Base-by-base conservation (phyloP, 2,797 vertebrate genomes). In the Champsocephalus esox region DNA sequence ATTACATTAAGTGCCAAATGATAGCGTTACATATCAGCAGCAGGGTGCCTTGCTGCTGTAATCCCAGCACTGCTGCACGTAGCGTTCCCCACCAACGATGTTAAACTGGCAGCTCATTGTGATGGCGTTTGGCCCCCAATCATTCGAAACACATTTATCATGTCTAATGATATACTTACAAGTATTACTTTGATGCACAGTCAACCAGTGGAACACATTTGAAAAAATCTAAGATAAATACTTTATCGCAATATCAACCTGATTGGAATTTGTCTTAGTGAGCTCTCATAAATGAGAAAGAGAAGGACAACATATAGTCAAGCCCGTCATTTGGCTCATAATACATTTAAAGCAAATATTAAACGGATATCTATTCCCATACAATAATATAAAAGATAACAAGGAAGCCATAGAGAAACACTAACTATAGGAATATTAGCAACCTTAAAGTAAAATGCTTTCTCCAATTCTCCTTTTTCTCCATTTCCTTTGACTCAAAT, bases 1-100 rank as follows among this genome's bases (percentile, higher is more conserved):
- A 70, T 73, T 32, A 58, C 66, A 62, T 3, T 14, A 67, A 68
- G 59, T 67, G 57, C 44, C 17, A 58, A 70, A 38, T 78, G 74
- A 83, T 80, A 81, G 70, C 64, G 45, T 60, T 12, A 49, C 75
- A 63, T 57, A 79, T 82, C 73, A 77, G 32, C 82, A 74, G 82
- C 62, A 34, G 79, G 85, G 65, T 5, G 83, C 72, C 43, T 21
- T 14, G 0, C 54, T 28, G 67, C 68, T 44, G 24, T 64, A 62
- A 73, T 73, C 64, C 58, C 41, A 79, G 48, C 61, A 28, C 59
- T 44, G 69, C 73, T 32, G 78, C 80, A 9, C 52, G 19, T 8
- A 34, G 1, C 49, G 44, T 57, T 80, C 49, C n/a, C 9, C 61
- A 10, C 43, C 21, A 44, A 24, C 34, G 60, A 54, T 44, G 8